Conservation (phyloP, 2,888 invertebrate genomes). For the Sphaerophoria rueppellii region DNA sequence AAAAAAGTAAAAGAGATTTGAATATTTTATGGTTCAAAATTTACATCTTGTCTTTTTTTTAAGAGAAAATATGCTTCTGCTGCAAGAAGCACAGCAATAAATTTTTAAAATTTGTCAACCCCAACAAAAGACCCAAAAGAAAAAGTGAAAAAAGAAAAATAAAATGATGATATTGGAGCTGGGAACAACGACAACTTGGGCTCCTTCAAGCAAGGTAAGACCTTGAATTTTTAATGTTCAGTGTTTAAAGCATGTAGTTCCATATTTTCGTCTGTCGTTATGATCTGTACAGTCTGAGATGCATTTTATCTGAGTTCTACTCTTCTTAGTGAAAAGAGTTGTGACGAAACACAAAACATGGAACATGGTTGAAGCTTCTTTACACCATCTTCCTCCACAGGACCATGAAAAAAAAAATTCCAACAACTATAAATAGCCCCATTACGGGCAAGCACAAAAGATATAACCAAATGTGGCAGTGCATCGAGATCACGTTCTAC, state of each 20-base stretch:
- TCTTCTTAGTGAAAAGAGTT: constrained; percentile 30
- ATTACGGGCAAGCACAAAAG: not conserved
- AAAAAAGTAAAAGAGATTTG: constrained; percentile 25
- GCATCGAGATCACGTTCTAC: constrained; percentile 26
- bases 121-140: not conserved
- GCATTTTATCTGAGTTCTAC: not conserved
- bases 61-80: constrained; percentile 18
- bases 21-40: constrained; percentile 40
- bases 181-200: not conserved
- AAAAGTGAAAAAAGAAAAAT: not conserved
- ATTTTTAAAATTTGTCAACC: constrained; percentile 42
- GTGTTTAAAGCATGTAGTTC: not conserved
- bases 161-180: not conserved
- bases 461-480: constrained; percentile 44
- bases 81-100: constrained; percentile 33
- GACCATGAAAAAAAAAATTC: constrained; percentile 32
- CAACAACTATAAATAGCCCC: constrained; percentile 44
- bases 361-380: constrained; percentile 14
- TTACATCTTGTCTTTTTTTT: constrained; percentile 18
- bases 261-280: constrained; percentile 1
- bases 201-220: constrained; percentile 36
- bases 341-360: constrained; percentile 48
- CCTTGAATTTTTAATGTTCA: constrained; percentile 38
- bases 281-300: not conserved
- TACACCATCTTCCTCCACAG: not conserved